Evolutionary conservation across 2,113 vertebrate genomes (phyloP).

Genomic region (Tor tambroides): DNA sequence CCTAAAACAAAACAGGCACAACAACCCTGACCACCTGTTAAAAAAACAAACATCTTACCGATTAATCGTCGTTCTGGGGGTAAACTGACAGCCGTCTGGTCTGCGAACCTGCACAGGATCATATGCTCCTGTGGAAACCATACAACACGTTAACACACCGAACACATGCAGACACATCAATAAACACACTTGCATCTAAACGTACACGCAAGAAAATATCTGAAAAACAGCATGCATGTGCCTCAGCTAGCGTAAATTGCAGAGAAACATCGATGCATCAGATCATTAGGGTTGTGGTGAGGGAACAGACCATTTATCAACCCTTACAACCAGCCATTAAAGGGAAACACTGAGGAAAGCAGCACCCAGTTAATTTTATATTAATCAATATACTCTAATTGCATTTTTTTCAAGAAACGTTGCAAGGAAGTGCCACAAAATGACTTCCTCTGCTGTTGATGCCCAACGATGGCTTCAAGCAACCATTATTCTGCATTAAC

Average conservation of each 20-base stretch:
- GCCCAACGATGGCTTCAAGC: slow-evolving; percentile 4
- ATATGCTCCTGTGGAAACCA: slow-evolving; percentile 89
- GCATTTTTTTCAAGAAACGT: neutral
- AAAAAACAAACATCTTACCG: slow-evolving; percentile 74
- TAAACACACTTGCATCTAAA: neutral
- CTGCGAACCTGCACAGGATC: slow-evolving; percentile 96
- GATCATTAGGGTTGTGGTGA: slow-evolving; percentile 64
- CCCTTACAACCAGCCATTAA: slow-evolving; percentile 58
- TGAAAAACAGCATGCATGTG: neutral
- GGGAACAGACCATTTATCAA: slow-evolving; percentile 60
- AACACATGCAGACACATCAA: neutral
- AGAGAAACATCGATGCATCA: slow-evolving; percentile 66
- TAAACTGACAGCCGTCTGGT: slow-evolving; percentile 93
- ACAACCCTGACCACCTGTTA: neutral
- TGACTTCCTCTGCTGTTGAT: slow-evolving; percentile 14
- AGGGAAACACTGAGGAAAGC: slow-evolving; percentile 44
- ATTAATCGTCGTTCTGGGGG: slow-evolving; percentile 83
- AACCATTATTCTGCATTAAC: slow-evolving; percentile 36
- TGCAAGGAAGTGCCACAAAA: neutral
- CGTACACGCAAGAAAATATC: neutral
- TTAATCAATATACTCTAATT: slow-evolving; percentile 41
- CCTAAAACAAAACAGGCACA: neutral
- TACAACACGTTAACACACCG: neutral
- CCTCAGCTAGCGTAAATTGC: slow-evolving; percentile 35
- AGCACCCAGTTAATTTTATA: slow-evolving; percentile 21